phyloP scores from a whole-genome alignment of 2,888 invertebrate species.

The Mesopsocus fuscifrons region DNA sequence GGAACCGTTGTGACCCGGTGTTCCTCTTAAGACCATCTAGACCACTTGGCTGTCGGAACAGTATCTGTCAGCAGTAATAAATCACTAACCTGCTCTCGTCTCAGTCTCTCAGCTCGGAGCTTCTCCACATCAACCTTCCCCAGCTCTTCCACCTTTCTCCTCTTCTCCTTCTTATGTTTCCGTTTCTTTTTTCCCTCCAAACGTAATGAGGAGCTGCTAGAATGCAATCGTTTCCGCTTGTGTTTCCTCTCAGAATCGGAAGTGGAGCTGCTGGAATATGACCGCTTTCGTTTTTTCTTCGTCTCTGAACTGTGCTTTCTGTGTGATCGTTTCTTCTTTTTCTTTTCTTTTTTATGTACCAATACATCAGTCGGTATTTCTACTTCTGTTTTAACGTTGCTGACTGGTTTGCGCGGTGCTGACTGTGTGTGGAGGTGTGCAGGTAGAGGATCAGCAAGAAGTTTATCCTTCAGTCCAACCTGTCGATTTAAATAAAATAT shows the following conservation, averaged over 20 bases:
- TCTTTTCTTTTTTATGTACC: constrained; percentile 23
- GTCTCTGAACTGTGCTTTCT: constrained; percentile 16
- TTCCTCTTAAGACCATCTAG: constrained; percentile 49
- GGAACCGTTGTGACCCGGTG: too few relatives aligned
- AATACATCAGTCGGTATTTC: constrained; percentile 16
- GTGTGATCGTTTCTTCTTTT: constrained; percentile 21
- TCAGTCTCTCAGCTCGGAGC: constrained; percentile 56
- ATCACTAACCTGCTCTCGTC: constrained; percentile 42
- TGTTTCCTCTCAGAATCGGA: constrained; percentile 16
- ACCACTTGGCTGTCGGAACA: constrained; percentile 47
- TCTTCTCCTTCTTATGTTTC: too few relatives aligned
- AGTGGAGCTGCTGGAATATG: neutral
- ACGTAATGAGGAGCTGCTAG: neutral
- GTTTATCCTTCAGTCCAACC: constrained; percentile 43
- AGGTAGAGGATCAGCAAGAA: constrained; percentile 50
- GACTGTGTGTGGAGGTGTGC: constrained; percentile 33
- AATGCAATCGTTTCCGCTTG: constrained; percentile 13
- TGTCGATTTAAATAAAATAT: too few relatives aligned
- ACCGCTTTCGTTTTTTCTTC: constrained; percentile 13
- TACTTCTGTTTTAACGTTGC: constrained; percentile 11
- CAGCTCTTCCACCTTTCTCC: constrained; percentile 20
- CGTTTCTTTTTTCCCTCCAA: too few relatives aligned
- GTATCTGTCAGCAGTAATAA: constrained; percentile 25
- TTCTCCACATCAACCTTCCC: constrained; percentile 34
- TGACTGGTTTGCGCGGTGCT: constrained; percentile 17